These are phyloP conservation scores for Cyphomyrus discorhynchus DNA, from an alignment of 2,113 vertebrate genomes.

Conservation along the genomic window DNA sequence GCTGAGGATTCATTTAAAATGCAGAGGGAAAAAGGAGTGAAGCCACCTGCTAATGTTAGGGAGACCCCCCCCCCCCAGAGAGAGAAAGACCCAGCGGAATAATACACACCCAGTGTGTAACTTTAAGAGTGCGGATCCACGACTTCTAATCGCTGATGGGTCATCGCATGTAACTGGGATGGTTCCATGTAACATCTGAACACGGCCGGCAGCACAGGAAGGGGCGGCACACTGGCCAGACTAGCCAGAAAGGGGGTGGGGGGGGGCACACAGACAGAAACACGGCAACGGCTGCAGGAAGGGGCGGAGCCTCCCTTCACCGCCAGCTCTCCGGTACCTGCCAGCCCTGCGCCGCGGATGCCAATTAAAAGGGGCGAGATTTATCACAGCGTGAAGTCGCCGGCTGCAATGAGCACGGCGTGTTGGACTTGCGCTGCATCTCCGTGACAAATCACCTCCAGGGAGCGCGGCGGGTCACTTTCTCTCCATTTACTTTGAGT, in stretches of 20 bases:
- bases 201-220: background rate
- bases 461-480: background rate
- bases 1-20: conserved; percentile 6
- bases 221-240: background rate
- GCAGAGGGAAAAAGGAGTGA: background rate
- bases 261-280: background rate
- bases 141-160: background rate
- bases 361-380: conserved; percentile 14
- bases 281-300: background rate
- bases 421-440: background rate
- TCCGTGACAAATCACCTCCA: conserved; percentile 9
- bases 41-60: background rate
- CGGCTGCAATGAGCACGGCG: background rate
- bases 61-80: background rate
- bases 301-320: background rate
- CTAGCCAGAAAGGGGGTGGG: background rate
- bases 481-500: background rate
- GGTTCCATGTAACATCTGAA: background rate
- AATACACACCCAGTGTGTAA: background rate
- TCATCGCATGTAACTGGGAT: background rate
- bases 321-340: background rate
- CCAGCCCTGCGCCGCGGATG: background rate
- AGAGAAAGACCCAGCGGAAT: background rate
- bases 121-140: background rate
- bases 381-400: conserved; percentile 2